Conservation (phyloP, 2,888 invertebrate species). For the Gasteruption jaculator region DNA sequence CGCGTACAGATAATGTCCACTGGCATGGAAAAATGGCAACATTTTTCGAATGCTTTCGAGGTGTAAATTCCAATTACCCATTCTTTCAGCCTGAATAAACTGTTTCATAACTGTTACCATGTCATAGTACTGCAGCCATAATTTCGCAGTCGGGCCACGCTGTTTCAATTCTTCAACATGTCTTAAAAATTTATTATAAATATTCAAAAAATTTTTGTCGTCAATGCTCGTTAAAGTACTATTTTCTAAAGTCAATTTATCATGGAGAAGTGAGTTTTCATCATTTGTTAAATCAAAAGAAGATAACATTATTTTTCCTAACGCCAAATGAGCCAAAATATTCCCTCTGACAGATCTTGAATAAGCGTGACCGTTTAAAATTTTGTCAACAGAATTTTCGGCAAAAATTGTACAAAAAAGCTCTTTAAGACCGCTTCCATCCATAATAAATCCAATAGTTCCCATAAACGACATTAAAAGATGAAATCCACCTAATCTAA, state of each 20-base stretch:
- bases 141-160: slow-evolving; percentile 23
- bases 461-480: slow-evolving; percentile 23
- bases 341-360: slow-evolving; percentile 13
- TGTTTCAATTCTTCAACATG: too few relatives aligned
- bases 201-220: too few relatives aligned
- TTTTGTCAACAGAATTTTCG: slow-evolving; percentile 22
- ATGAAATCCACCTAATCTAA: slow-evolving; percentile 32
- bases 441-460: slow-evolving; percentile 25
- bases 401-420: slow-evolving; percentile 22
- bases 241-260: too few relatives aligned
- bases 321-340: background rate
- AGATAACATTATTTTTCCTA: slow-evolving; percentile 5
- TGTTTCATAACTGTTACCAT: slow-evolving; percentile 33
- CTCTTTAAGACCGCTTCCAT: slow-evolving; percentile 26
- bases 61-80: slow-evolving; percentile 36
- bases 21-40: slow-evolving; percentile 42
- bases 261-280: background rate
- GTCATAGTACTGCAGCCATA: slow-evolving; percentile 32
- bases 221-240: slow-evolving; percentile 24
- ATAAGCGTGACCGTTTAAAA: slow-evolving; percentile 13
- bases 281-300: background rate
- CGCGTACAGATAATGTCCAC: slow-evolving; percentile 43
- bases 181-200: too few relatives aligned
- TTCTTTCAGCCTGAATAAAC: slow-evolving; percentile 36
- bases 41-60: slow-evolving; percentile 31